phyloP scores from a whole-genome alignment of 2,888 invertebrate genomes.

The Ormyrus thymus region DNA sequence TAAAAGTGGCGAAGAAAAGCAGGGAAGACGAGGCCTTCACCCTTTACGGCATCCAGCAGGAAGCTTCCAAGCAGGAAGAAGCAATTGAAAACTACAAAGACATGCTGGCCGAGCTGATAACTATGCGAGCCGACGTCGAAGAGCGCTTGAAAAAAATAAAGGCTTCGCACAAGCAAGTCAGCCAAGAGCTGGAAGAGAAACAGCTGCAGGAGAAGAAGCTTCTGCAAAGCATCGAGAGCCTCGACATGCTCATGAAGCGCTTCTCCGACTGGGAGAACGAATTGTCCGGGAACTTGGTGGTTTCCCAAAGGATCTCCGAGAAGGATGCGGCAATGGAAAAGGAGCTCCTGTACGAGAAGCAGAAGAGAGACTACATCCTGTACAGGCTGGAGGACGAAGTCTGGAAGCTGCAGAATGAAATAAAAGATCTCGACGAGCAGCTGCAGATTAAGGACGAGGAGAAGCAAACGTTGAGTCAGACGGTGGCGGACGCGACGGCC shows the following conservation, averaged over 20 bases:
- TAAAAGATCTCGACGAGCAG: constrained; percentile 81
- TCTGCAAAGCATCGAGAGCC: constrained; percentile 77
- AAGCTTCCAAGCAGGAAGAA: constrained; percentile 77
- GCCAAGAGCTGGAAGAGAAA: constrained; percentile 75
- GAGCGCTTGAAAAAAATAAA: constrained; percentile 75
- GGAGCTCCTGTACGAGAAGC: constrained; percentile 73
- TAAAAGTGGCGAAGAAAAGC: constrained; percentile 76
- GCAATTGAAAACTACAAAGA: constrained; percentile 78
- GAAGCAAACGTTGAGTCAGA: constrained; percentile 78
- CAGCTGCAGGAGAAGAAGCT: constrained; percentile 62
- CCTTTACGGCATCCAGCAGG: constrained; percentile 80
- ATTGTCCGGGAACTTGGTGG: constrained; percentile 79
- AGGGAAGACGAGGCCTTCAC: constrained; percentile 78
- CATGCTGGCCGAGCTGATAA: constrained; percentile 76
- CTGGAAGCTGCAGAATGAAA: constrained; percentile 82
- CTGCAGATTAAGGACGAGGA: constrained; percentile 81
- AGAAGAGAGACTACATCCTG: constrained; percentile 79
- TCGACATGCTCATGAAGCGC: constrained; percentile 78
- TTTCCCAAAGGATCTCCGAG: constrained; percentile 81
- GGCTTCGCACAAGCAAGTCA: constrained; percentile 75
- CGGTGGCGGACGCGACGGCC: constrained; percentile 82
- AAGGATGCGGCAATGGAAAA: constrained; percentile 74
- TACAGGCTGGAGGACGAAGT: constrained; percentile 83
- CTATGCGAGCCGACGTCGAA: constrained; percentile 77
- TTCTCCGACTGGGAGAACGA: constrained; percentile 81